These are phyloP conservation scores for Manis crassicaudata DNA, from an alignment of 2,797 vertebrate genomes.

Conservation along the genomic window DNA sequence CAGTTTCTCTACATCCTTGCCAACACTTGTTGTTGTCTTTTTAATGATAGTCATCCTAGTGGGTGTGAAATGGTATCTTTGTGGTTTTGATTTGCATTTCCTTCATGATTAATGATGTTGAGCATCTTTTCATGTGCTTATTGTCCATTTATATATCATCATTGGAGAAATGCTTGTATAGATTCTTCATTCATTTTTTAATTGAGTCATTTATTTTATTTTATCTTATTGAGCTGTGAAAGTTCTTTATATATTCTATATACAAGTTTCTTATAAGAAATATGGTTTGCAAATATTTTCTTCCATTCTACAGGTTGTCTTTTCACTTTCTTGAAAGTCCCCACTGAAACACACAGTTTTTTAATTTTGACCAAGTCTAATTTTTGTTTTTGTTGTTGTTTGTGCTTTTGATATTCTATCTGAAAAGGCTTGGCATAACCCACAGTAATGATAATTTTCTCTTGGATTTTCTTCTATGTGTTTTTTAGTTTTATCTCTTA, in stretches of 20 bases:
- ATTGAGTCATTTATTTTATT: background rate
- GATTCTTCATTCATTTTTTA: background rate
- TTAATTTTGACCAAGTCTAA: constrained; percentile 12
- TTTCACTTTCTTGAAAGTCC: background rate
- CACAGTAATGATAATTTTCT: background rate
- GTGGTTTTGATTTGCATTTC: background rate
- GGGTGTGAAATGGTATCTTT: background rate
- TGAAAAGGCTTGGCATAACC: background rate
- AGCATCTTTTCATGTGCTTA: background rate
- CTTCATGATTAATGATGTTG: background rate
- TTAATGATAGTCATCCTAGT: background rate
- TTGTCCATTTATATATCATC: background rate
- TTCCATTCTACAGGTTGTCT: background rate
- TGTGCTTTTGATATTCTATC: background rate
- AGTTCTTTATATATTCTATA: background rate
- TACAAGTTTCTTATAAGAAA: background rate
- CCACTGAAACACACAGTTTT: background rate
- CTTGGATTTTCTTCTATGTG: constrained; percentile 9
- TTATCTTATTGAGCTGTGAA: background rate
- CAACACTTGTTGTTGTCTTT: background rate
- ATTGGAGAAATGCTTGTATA: background rate
- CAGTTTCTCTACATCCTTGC: background rate
- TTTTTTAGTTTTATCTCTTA: constrained; percentile 31
- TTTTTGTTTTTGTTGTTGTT: background rate
- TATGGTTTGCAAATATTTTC: background rate